A percentile compares a stretch with the other conserved stretches of the same genome.
Evolutionary conservation across 2,113 vertebrate genomes (phyloP).

Genomic region (Elephantulus edwardii): DNA sequence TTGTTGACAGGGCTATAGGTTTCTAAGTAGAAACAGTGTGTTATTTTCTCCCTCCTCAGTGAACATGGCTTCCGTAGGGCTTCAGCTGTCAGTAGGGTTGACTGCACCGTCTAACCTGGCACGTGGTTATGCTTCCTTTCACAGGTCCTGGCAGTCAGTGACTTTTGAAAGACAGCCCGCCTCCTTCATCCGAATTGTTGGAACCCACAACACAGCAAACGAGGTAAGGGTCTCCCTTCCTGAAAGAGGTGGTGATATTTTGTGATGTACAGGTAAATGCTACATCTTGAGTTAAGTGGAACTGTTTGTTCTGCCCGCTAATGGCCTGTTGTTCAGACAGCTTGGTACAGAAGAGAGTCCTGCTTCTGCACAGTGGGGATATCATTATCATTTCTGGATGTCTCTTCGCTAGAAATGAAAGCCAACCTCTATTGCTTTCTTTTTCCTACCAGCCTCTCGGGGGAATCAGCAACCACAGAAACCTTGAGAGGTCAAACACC

Average conservation of each 20-base stretch:
- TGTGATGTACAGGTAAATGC: not conserved
- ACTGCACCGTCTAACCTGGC: conserved; percentile 2
- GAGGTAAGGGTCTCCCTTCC: conserved; percentile 87
- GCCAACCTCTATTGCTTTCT: not conserved
- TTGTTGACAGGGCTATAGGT: not conserved
- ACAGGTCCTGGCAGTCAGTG: conserved; percentile 96
- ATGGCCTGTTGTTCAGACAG: not conserved
- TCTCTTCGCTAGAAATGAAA: not conserved
- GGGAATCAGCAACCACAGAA: not conserved
- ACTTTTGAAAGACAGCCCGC: conserved; percentile 94
- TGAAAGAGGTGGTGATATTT: not conserved
- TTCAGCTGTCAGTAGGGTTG: rapidly evolving
- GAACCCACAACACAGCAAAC: conserved; percentile 98
- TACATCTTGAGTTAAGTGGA: not conserved
- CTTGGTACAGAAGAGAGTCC: conserved; percentile 5
- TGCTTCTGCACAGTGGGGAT: not conserved
- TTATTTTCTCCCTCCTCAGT: not conserved
- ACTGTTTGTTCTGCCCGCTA: not conserved
- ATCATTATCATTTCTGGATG: not conserved
- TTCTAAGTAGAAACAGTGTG: not conserved
- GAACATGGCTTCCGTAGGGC: rapidly evolving
- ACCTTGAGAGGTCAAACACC: not conserved
- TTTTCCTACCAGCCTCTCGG: not conserved
- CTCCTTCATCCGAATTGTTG: conserved; percentile 97
- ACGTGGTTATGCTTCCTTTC: conserved; percentile 58